A percentile compares a stretch with the other conserved stretches of the same genome.
These are phyloP conservation scores for Coracopsis vasa DNA, from an alignment of 2,113 vertebrate species.

Conservation along the genomic window DNA sequence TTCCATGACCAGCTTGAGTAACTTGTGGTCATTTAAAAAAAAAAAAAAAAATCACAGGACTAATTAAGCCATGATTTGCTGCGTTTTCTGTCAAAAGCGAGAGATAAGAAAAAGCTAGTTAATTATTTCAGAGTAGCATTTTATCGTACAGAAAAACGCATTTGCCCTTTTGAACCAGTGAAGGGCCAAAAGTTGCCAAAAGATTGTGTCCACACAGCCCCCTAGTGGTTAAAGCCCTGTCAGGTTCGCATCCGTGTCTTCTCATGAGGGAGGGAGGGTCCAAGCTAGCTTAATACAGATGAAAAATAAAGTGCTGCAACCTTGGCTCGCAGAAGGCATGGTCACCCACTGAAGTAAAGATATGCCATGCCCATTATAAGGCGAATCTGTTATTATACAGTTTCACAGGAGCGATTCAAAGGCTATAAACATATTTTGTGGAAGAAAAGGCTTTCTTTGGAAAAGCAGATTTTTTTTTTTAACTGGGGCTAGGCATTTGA, in stretches of 20 bases:
- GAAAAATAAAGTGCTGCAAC: neutral
- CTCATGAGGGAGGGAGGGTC: neutral
- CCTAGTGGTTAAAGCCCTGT: conserved; percentile 57
- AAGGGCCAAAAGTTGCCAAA: conserved; percentile 66
- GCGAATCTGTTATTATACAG: neutral
- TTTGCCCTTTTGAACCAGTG: conserved; percentile 71
- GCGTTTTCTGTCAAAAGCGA: conserved; percentile 31
- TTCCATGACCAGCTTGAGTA: neutral
- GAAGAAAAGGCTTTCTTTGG: neutral
- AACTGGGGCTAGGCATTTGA: neutral
- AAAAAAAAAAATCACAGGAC: neutral
- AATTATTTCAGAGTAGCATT: conserved; percentile 60
- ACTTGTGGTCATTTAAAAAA: conserved; percentile 9
- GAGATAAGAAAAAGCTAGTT: conserved; percentile 40
- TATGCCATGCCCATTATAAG: neutral
- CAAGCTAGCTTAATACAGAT: neutral
- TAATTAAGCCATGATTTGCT: conserved; percentile 37
- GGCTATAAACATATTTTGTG: neutral
- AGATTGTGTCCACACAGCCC: conserved; percentile 66
- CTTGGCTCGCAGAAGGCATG: neutral
- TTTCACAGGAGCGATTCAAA: neutral
- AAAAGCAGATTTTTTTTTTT: neutral
- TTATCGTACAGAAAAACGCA: conserved; percentile 19
- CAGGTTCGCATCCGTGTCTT: neutral
- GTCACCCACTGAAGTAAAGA: neutral